Conservation (phyloP, 2,113 vertebrate species). For the Dasyurus viverrinus region DNA sequence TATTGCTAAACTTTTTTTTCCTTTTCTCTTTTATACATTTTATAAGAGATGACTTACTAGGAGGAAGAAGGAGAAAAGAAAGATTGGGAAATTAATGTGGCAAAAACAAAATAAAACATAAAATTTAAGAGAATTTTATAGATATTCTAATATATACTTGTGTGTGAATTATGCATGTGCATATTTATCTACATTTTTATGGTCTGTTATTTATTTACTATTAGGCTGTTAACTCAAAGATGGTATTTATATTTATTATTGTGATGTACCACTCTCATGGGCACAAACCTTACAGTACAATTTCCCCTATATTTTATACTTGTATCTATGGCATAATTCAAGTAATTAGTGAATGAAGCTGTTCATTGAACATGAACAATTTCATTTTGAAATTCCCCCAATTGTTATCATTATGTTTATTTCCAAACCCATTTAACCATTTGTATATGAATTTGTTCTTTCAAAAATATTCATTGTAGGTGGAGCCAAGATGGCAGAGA, state of each 20-base stretch:
- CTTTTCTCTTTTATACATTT: background rate
- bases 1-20: background rate
- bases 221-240: background rate
- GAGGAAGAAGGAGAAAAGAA: background rate
- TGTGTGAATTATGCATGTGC: background rate
- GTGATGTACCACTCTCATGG: background rate
- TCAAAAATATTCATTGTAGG: background rate
- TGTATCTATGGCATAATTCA: background rate
- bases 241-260: background rate
- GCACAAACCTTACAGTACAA: background rate
- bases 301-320: background rate
- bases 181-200: background rate
- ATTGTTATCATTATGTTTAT: background rate
- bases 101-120: background rate
- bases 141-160: background rate
- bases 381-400: background rate
- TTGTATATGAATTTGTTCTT: background rate
- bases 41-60: background rate
- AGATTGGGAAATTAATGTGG: background rate
- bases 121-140: background rate
- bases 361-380: too few relatives aligned
- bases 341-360: background rate
- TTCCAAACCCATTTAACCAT: background rate
- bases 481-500: background rate
- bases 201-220: background rate